These are phyloP conservation scores for Sitta europaea DNA, from an alignment of 2,113 vertebrate genomes.

Conservation along the genomic window DNA sequence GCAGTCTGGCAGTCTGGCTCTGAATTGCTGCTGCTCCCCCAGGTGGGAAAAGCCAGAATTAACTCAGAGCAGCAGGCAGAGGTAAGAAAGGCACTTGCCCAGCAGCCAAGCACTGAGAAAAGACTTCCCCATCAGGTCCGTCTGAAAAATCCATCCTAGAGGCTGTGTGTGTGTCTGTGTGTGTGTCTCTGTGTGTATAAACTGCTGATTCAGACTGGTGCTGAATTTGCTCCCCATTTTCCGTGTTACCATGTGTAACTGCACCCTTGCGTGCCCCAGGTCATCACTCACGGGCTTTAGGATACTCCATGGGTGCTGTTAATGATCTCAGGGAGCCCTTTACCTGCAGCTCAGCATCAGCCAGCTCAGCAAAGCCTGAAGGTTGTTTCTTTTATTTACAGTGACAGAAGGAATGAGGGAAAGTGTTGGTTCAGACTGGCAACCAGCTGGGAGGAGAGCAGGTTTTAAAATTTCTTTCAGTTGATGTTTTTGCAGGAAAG, in stretches of 20 bases:
- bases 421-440: background rate
- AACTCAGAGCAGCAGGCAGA: background rate
- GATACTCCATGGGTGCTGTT: background rate
- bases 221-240: background rate
- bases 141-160: background rate
- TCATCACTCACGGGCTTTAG: background rate
- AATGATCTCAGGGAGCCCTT: background rate
- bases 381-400: background rate
- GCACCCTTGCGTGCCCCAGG: background rate
- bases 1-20: background rate
- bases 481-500: background rate
- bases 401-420: background rate
- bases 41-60: slow-evolving; percentile 53
- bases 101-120: background rate
- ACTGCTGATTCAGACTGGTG: background rate
- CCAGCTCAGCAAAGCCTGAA: background rate
- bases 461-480: background rate
- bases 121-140: background rate
- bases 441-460: background rate
- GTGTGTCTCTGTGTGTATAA: background rate
- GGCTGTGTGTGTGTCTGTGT: background rate
- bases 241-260: background rate
- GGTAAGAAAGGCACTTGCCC: background rate
- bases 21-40: slow-evolving; percentile 48
- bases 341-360: background rate